Conservation (phyloP, 2,113 vertebrate species). For the Etia nguti region DNA sequence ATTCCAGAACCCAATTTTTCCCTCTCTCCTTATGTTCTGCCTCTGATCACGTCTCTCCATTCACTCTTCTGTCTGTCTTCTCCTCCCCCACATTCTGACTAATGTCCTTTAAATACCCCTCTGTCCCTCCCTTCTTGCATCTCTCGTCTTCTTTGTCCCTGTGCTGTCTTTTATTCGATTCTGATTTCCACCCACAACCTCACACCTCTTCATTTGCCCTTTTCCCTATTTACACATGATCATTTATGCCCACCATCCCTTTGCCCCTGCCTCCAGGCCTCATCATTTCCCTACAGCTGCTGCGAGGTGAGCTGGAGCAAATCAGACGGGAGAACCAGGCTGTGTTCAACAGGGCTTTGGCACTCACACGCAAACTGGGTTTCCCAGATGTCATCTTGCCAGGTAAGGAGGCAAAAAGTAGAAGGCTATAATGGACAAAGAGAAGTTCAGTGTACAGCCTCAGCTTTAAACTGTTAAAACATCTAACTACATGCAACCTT, state of each 20-base stretch:
- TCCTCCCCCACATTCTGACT: slow-evolving; percentile 64
- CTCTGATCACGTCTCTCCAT: slow-evolving; percentile 46
- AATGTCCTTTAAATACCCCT: slow-evolving; percentile 57
- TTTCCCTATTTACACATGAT: background rate
- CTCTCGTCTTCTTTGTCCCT: background rate
- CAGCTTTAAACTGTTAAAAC: background rate
- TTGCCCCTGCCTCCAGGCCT: slow-evolving; percentile 75
- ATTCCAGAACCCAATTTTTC: slow-evolving; percentile 9
- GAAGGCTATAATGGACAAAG: background rate
- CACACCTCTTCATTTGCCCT: slow-evolving; percentile 4
- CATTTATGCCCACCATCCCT: background rate
- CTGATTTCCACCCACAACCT: background rate
- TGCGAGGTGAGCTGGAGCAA: slow-evolving; percentile 94
- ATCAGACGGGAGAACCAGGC: slow-evolving; percentile 90
- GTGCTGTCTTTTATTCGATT: slow-evolving; percentile 1
- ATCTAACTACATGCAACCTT: background rate
- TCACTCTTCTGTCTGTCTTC: slow-evolving; percentile 48
- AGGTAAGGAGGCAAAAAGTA: slow-evolving; percentile 73
- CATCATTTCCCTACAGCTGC: slow-evolving; percentile 92
- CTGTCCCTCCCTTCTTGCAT: slow-evolving; percentile 19
- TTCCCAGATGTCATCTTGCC: slow-evolving; percentile 97
- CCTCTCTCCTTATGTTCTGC: background rate
- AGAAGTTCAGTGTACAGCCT: background rate
- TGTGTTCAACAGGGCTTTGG: slow-evolving; percentile 86
- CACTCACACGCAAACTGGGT: slow-evolving; percentile 88